Conservation (phyloP, 2,888 invertebrate species). For the Smittia sp. region DNA sequence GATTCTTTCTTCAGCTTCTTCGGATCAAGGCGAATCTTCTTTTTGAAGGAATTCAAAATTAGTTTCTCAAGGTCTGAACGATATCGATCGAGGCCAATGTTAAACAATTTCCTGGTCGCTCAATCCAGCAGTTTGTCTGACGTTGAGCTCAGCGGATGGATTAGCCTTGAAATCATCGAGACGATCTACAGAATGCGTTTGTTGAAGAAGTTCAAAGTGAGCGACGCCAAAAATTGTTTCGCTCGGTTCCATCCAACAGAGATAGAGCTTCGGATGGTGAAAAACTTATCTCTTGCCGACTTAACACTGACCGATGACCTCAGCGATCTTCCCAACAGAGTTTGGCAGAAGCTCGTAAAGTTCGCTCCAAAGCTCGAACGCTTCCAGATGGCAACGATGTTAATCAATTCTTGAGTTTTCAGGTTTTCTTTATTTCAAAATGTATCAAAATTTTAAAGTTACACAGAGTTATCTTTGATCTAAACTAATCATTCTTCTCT, state of each 20-base stretch:
- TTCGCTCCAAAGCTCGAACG: neutral
- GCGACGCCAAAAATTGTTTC: neutral
- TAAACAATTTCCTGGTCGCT: neutral
- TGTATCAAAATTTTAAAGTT: too few relatives aligned
- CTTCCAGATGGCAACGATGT: neutral
- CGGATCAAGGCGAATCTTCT: neutral
- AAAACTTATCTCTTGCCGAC: neutral
- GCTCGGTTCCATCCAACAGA: neutral
- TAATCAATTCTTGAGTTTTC: neutral
- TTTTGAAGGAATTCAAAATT: neutral
- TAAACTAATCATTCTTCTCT: too few relatives aligned
- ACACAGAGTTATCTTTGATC: too few relatives aligned
- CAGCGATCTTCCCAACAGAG: neutral
- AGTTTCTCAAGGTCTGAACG: neutral
- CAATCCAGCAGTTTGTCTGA: neutral
- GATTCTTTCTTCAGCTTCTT: neutral
- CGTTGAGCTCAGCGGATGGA: neutral
- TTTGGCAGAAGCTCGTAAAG: neutral
- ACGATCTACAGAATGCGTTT: neutral
- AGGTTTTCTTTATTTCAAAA: too few relatives aligned
- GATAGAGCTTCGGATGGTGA: neutral
- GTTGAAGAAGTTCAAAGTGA: neutral
- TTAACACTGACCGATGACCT: neutral
- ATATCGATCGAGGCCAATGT: neutral
- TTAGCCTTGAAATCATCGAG: neutral